Percentiles rank a stretch among this genome's conserved stretches.
Conservation (phyloP, 2,888 invertebrate genomes). For the Calliopum simillimum region DNA sequence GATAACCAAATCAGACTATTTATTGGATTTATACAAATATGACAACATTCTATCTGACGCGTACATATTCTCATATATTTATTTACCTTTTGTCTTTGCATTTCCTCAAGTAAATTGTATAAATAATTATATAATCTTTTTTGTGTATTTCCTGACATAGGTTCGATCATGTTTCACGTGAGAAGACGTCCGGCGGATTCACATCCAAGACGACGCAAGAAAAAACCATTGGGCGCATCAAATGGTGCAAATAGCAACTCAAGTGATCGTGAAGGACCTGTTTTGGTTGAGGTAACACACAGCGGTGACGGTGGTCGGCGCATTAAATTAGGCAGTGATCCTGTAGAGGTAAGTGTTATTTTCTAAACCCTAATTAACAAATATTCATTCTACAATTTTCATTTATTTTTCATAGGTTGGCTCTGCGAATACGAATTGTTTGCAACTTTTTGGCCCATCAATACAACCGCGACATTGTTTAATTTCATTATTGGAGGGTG, state of each 20-base stretch:
- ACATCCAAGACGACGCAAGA: slow-evolving; percentile 89
- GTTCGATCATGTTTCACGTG: slow-evolving; percentile 98
- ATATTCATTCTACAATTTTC: too few relatives aligned
- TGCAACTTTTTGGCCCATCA: slow-evolving; percentile 89
- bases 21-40: neutral
- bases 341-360: slow-evolving; percentile 72
- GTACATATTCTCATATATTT: slow-evolving; percentile 11
- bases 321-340: slow-evolving; percentile 73
- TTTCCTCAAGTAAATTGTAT: neutral
- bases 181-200: slow-evolving; percentile 91
- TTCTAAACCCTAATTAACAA: slow-evolving; percentile 3
- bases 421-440: slow-evolving; percentile 81
- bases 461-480: slow-evolving; percentile 96
- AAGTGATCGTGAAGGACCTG: slow-evolving; percentile 76
- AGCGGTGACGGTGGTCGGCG: slow-evolving; percentile 73
- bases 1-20: neutral
- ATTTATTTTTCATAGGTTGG: slow-evolving; percentile 70
- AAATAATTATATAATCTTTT: neutral
- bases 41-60: neutral
- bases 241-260: slow-evolving; percentile 71
- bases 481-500: slow-evolving; percentile 90
- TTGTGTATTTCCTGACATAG: slow-evolving; percentile 68
- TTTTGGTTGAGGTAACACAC: slow-evolving; percentile 72
- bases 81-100: slow-evolving; percentile 24
- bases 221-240: slow-evolving; percentile 73